Conservation (phyloP, 2,797 vertebrate genomes). For the Sebastes iracundus region DNA sequence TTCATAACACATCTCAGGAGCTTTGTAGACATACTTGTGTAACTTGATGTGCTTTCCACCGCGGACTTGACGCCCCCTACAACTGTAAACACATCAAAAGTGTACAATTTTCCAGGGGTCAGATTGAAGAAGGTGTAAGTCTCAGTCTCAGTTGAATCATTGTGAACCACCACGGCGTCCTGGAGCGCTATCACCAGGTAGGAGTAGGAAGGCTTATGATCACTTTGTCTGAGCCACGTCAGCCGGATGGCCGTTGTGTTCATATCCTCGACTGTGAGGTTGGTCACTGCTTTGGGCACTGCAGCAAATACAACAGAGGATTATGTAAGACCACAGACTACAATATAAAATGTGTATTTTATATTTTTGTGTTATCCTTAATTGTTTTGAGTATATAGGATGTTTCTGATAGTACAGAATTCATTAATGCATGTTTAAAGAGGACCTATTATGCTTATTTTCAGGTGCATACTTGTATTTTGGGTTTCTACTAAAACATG, state of each 20-base stretch:
- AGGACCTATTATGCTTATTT: too few species aligned
- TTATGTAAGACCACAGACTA: not conserved
- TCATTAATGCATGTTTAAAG: not conserved
- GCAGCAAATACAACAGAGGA: slow-evolving; percentile 17
- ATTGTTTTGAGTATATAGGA: not conserved
- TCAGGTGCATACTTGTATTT: too few species aligned
- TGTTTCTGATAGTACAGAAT: not conserved
- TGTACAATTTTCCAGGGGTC: slow-evolving; percentile 56
- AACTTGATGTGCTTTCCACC: accelerated
- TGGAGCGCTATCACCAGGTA: slow-evolving; percentile 47
- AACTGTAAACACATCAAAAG: slow-evolving; percentile 56
- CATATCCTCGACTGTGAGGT: slow-evolving; percentile 10
- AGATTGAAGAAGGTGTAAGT: slow-evolving; percentile 32
- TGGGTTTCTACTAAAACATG: too few species aligned
- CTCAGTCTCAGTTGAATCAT: not conserved
- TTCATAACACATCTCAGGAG: not conserved
- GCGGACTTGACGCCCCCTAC: slow-evolving; percentile 42
- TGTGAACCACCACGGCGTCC: accelerated
- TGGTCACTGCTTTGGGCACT: slow-evolving; percentile 70
- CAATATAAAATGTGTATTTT: not conserved
- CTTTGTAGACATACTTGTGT: slow-evolving; percentile 68
- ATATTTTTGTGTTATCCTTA: not conserved
- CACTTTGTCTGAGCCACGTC: slow-evolving; percentile 53
- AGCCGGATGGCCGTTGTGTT: slow-evolving; percentile 54
- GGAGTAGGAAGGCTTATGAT: slow-evolving; percentile 51